Evolutionary conservation across 2,113 vertebrate genomes (phyloP).

Genomic region (Chitala chitala): DNA sequence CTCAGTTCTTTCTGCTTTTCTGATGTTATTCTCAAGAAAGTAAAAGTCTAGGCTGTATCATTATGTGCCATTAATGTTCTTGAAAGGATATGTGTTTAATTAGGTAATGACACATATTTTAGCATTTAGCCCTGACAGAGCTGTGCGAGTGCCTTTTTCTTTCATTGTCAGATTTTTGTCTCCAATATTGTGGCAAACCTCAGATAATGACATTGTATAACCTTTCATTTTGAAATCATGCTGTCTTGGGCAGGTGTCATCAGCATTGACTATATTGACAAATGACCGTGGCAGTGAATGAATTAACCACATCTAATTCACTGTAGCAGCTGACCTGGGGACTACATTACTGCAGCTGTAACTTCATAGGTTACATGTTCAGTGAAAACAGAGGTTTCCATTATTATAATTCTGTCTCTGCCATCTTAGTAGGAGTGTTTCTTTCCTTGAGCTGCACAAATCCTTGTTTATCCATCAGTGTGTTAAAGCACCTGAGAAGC

Average conservation of each 20-base stretch:
- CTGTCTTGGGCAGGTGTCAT: neutral
- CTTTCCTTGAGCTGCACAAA: no score
- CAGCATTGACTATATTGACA: neutral
- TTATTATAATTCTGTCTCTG: no score
- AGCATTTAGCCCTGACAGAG: neutral
- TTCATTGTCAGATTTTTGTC: neutral
- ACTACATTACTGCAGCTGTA: no score
- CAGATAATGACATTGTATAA: neutral
- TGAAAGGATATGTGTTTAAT: neutral
- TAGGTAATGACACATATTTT: neutral
- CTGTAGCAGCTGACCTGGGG: neutral
- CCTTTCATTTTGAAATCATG: neutral
- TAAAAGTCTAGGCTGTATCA: neutral
- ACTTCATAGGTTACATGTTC: no score
- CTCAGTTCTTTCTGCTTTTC: no score
- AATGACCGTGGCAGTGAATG: neutral
- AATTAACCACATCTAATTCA: neutral
- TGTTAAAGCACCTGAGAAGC: no score
- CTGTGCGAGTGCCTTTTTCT: neutral
- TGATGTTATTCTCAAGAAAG: no score
- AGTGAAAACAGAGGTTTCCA: no score
- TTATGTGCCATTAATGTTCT: conserved; percentile 5
- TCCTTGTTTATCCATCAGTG: no score
- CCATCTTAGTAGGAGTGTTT: no score
- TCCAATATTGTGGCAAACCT: neutral